phyloP scores from a whole-genome alignment of 92 coral and sea anemone species.

The Zoanthus sociatus region DNA sequence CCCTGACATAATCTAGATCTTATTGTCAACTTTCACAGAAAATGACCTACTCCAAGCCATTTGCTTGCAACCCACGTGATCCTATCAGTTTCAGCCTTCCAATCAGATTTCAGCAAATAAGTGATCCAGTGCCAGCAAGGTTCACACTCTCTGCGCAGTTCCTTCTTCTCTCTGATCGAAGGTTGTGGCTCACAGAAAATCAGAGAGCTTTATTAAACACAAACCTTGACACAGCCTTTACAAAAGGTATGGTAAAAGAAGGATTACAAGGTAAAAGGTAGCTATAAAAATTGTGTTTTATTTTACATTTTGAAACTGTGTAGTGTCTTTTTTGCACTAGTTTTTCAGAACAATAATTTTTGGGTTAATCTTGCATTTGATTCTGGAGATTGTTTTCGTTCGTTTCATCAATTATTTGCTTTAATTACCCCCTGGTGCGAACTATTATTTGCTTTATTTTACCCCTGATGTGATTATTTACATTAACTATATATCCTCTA shows the following conservation, averaged over 20 bases:
- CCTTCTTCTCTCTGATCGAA: constrained; percentile 75
- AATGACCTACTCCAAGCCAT: constrained; percentile 78
- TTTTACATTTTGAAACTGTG: no score
- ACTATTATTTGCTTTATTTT: no score
- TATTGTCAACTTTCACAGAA: constrained; percentile 54
- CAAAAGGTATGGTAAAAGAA: constrained; percentile 70
- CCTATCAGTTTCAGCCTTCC: constrained; percentile 94
- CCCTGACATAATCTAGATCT: no score
- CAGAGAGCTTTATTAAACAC: constrained; percentile 48
- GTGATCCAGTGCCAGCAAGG: constrained; percentile 96
- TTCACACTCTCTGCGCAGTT: constrained; percentile 91
- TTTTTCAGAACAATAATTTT: no score
- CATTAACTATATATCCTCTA: no score
- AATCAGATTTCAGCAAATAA: constrained; percentile 97
- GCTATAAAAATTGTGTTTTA: background rate
- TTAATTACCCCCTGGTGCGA: no score
- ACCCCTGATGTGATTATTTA: no score
- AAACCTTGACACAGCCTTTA: constrained; percentile 82
- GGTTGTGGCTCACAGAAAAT: constrained; percentile 75
- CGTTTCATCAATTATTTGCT: no score
- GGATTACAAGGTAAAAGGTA: background rate
- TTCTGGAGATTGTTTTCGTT: no score
- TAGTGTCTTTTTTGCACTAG: no score
- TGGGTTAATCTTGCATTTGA: no score
- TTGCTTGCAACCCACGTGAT: constrained; percentile 82